phyloP scores from a whole-genome alignment of 1,140 invertebrate genomes.

The Lineus longissimus region DNA sequence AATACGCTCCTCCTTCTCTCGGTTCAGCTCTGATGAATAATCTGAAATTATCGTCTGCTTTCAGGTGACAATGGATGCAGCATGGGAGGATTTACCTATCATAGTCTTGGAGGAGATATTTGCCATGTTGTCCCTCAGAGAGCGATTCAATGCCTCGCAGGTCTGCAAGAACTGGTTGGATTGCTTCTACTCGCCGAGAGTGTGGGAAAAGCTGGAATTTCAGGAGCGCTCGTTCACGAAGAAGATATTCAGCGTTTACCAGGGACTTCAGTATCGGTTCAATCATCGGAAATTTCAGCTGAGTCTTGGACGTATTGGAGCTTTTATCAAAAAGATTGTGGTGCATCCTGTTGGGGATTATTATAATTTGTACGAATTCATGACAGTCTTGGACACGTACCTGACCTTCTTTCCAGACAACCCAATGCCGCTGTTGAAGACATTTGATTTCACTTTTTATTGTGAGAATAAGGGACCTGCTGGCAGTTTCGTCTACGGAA shows the following conservation, averaged over 20 bases:
- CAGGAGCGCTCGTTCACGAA: neutral
- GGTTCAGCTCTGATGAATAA: too few species aligned
- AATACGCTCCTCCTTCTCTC: too few species aligned
- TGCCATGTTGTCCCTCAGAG: neutral
- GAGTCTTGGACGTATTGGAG: conserved; percentile 67
- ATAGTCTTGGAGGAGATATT: neutral
- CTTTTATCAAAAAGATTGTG: conserved; percentile 62
- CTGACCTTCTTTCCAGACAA: conserved; percentile 37
- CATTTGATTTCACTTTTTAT: conserved; percentile 70
- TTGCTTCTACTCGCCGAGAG: neutral
- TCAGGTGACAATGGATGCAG: too few species aligned
- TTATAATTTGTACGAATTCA: conserved; percentile 69
- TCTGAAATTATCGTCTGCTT: too few species aligned
- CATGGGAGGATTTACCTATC: neutral
- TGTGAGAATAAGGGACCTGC: conserved; percentile 61
- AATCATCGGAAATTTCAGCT: conserved; percentile 48
- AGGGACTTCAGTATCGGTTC: neutral
- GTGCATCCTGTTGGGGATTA: conserved; percentile 73
- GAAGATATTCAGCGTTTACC: neutral
- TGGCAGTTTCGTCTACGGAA: conserved; percentile 63
- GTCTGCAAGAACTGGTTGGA: neutral
- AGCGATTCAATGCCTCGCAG: neutral
- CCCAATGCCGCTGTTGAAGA: conserved; percentile 41
- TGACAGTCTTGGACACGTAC: conserved; percentile 59
- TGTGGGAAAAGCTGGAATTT: neutral